Percentiles rank a stretch among this genome's conserved stretches.
phyloP scores from a whole-genome alignment of 2,888 invertebrate genomes.

The Sinhomidia bicolor region DNA sequence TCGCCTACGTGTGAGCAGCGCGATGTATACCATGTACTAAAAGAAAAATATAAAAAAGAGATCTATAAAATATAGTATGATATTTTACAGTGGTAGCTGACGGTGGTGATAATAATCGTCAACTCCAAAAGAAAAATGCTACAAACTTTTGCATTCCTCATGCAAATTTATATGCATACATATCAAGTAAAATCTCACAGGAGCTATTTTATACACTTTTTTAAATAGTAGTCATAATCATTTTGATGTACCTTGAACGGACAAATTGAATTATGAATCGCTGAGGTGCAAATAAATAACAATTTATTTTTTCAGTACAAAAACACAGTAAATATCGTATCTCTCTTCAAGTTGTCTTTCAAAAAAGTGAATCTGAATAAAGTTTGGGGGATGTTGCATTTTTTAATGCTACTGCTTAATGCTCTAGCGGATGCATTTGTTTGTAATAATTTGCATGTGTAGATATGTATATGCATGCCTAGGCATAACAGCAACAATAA shows the following conservation, averaged over 20 bases:
- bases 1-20: conserved; percentile 8
- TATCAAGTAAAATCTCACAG: not conserved
- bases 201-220: not conserved
- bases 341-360: not conserved
- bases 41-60: too few species aligned
- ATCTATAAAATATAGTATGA: conserved; percentile 33
- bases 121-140: too few species aligned
- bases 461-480: not conserved
- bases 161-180: not conserved
- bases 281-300: conserved; percentile 41
- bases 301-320: conserved; percentile 21
- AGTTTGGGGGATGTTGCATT: not conserved
- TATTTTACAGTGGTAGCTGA: not conserved
- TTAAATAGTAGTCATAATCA: not conserved
- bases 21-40: not conserved
- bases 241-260: not conserved
- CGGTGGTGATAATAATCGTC: not conserved
- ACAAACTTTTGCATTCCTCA: too few species aligned
- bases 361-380: conserved; percentile 45
- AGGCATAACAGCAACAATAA: not conserved
- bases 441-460: not conserved
- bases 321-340: not conserved
- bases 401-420: not conserved
- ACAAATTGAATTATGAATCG: conserved; percentile 34
- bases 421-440: not conserved